phyloP scores from a whole-genome alignment of 2,113 vertebrate species.

The Onychorhynchus coronatus region DNA sequence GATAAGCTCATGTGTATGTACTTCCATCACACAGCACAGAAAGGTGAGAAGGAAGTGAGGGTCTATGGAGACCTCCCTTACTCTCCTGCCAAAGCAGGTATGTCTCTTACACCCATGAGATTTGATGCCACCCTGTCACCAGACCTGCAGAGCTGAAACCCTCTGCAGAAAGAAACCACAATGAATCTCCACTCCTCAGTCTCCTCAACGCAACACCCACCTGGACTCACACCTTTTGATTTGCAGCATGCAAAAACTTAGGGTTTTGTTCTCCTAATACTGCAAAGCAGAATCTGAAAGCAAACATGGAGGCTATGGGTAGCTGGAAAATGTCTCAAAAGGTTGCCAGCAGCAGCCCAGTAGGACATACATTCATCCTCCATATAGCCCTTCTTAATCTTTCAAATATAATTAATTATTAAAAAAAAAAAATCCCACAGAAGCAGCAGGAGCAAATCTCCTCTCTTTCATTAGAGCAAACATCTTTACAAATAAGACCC shows the following conservation, averaged over 20 bases:
- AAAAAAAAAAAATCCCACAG: neutral
- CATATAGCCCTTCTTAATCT: neutral
- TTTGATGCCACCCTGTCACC: neutral
- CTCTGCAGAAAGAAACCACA: neutral
- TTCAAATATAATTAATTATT: constrained; percentile 55
- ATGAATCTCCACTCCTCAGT: neutral
- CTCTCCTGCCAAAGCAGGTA: neutral
- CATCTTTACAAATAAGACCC: constrained; percentile 62
- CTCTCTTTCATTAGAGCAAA: constrained; percentile 54
- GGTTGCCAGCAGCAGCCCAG: neutral
- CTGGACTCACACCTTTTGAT: no score
- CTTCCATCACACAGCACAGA: neutral
- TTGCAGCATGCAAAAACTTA: neutral
- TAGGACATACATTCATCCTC: neutral
- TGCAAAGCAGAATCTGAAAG: neutral
- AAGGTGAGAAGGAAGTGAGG: neutral
- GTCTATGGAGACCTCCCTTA: neutral
- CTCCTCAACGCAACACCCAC: neutral
- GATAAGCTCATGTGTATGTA: accelerated
- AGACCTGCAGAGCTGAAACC: neutral
- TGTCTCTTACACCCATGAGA: neutral
- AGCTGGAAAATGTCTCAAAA: neutral
- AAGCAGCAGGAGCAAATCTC: constrained; percentile 30
- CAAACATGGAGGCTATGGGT: neutral
- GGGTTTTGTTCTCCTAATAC: neutral